Base-by-base conservation (phyloP, 2,113 vertebrate species). In the Morone chrysops region DNA sequence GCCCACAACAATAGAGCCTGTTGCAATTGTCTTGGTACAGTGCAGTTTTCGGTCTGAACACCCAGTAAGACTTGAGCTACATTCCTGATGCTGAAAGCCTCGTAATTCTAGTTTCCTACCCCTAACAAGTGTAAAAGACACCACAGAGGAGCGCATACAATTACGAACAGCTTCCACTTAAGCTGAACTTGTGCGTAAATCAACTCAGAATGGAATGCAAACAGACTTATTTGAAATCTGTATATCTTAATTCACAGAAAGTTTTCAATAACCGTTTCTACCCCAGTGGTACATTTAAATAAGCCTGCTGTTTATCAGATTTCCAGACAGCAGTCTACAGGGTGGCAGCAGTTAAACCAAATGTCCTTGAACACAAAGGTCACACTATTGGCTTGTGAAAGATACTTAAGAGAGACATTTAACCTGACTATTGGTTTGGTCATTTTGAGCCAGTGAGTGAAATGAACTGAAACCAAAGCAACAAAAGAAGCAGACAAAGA, bases 351-450 rank as follows among this genome's bases (percentile, higher is more conserved):
- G 13, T 38, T 62, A 20, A 47, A 61, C n/a, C n/a, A 20, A 50
- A 40, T 3, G 25, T n/a, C 57, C 54, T 79, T 82, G 65, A 48
- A 63, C 31, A 47, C 56, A 85, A 77, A 88, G 43, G 70, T 66
- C 60, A 85, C 31, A 31, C 31, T 31, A 31, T 31, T 31, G 31
- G 31, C 17, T 50, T 59, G 50, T 59, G 38, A 57, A 20, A 57
- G 36, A 2, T 36, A 17, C 31, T 66, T 80, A 3, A 54, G 0
- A 5, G 38, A 65, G 12, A 22, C 40, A 17, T 66, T 36, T 12
- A 59, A 60, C 22, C 8, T 9, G 2, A 13, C 4, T 5, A 9
- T 12, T 12, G n/a, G 7, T 11, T 74, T 20, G 14, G 18, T 22
- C 6, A 13, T 22, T 18, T 13, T 41, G 8, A 47, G 40, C 48